Evolutionary conservation across 2,797 vertebrate genomes (phyloP), one percentile per base, ranked within the genome.

Genomic region (Champsocephalus esox): DNA sequence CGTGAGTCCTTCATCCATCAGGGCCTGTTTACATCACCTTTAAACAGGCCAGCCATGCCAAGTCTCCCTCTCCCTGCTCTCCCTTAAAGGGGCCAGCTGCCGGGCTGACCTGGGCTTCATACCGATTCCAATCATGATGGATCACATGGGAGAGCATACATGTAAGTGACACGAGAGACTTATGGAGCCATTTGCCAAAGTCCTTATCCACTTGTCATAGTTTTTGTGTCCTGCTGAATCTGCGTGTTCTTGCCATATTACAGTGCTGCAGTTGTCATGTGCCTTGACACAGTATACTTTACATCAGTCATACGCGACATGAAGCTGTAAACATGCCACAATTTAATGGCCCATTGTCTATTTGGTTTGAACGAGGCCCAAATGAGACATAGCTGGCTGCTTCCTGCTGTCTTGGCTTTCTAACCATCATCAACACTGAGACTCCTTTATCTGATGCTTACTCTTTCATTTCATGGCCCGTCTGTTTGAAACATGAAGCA

Each of bases 21-120:
- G 73, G 63, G 80, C 78, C 86, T 87, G 88, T 92, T 93, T 92
- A 88, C 89, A 89, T 91, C 91, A 92, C 89, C 87, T 88, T 89
- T 87, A 89, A 92, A 86, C 84, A 88, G 90, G 81, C 84, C 72
- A 49, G 32, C 63, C 79, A 48, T 66, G 81, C 90, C 81, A 56
- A 73, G 56, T 68, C 83, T 68, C 24, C 57, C 46, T 67, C 73
- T 48, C 46, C 44, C 76, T 28, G 61, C 60, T 11, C 80, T 81
- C 65, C 55, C 77, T 89, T 86, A 87, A 86, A 90, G 87, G 88
- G 73, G 64, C 83, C 74, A 13, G 80, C 77, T 41, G 76, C 65
- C 70, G 74, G 64, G 78, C 63, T 73, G 78, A 87, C 86, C 82
- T 3, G 43, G 28, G 67, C 75, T 21, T 24, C 61, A 16, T 52